Base-by-base conservation (phyloP, 2,888 invertebrate genomes). In the Torymus texanus region DNA sequence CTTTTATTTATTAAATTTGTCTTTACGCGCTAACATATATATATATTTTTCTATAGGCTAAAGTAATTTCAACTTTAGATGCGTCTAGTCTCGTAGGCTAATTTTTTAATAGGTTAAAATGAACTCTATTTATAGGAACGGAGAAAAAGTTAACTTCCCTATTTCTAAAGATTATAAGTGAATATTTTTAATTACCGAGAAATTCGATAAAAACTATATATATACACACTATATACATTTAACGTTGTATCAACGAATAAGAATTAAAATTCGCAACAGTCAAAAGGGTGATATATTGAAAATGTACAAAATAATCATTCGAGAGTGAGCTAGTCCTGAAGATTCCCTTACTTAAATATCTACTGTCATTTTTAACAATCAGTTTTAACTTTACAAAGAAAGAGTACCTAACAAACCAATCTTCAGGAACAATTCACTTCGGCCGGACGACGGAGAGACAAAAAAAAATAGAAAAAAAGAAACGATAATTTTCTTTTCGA, bases 81-180 rank as follows among this genome's bases (percentile, higher is more conserved):
- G 58, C 50, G 51, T 72, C 72, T 77, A 72, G 71, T 72, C 77
- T 53, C 41, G 29, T 77, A 72, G 66, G 12, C 59, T 74, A 55
- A 66, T 65, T 18, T 65, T 71, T 41, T 41, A 41, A 8, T 41
- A 41, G 41, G 8, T 41, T 41, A 41, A 41, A 41, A 41, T 8
- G 41, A 41, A 41, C 8, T 41, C 5, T 41, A 41, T 41, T 41
- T 41, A 8, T 41, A 41, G 41, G 8, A 41, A 41, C 8, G 8
- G 41, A 8, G 41, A 8, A 41, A 41, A 41, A 41, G 41, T 41
- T 41, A 41, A 41, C 41, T 41, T 41, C 41, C 41, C 41, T 8
- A 41, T 41, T 41, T 41, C 41, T 41, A 41, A 41, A 41, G 41
- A 41, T 41, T 5, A 29, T 29, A 58, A 16, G n/a, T n/a, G 58